Evolutionary conservation across 2,113 vertebrate genomes (phyloP), one percentile per base, ranked within the genome.

Genomic region (Pollachius pollachius): DNA sequence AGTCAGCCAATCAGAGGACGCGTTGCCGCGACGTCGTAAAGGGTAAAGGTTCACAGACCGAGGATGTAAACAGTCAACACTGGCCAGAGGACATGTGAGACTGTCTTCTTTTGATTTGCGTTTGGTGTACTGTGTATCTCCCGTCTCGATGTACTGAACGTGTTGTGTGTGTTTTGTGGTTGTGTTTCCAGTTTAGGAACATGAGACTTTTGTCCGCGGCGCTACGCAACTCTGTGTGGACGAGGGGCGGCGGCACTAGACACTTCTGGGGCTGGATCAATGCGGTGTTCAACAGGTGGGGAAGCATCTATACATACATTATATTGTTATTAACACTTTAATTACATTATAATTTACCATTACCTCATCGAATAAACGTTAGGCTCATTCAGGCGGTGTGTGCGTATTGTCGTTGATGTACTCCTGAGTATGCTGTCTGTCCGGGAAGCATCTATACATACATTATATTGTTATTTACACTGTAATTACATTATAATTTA

Each of bases 221-320:
- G 0, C 74, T 70, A 3, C 81, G 15, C 62, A 81, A 68, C 3
- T 68, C 78, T 0, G 21, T 54, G 73, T 15, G 48, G 52, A 84
- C 79, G 70, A 83, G 69, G 77, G 71, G 66, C 74, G 71, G 66
- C 4, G 8, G 84, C 71, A 77, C 81, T 78, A 91, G 96, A 78
- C 70, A 41, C 62, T 96, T 99, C 89, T 99, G 97, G 97, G 93
- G 94, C 0, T 99, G 97, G 97, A 89, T 99, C 75, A 99, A 99
- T 58, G 89, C 96, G 0, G 94, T 99, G 34, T 98, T 99, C 86
- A 99, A 99, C 93, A 97, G 93, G 97, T 99, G 91, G 94, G 89
- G 15, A 57, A 62, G 6, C 19, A 60, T 8, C 56, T 27, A 17
- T 4, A 11, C 23, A 15, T 57, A 13, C 19, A 23, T 59, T 19